Base-by-base conservation (phyloP, 1,140 invertebrate genomes). In the Elysia chlorotica region DNA sequence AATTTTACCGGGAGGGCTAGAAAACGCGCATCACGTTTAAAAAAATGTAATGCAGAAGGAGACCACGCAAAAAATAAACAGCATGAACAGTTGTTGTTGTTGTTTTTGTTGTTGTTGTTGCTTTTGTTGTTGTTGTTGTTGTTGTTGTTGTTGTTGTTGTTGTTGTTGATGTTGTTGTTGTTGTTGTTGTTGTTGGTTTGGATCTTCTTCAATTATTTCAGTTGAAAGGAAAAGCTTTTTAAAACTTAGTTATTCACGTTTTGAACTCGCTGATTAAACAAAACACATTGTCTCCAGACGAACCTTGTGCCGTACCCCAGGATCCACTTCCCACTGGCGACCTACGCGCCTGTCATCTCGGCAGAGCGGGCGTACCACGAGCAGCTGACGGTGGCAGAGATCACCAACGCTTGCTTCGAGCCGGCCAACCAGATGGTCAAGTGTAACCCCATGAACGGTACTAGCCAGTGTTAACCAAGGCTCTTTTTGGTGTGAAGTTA, bases 341-440 rank as follows among this genome's bases (percentile, higher is more conserved):
- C 78, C 23, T 81, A 83, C 65, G 78, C 81, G 21, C 82, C 82
- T 0, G 62, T 84, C 66, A 74, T 81, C 21, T 79, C 81, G 75
- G 79, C 82, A 19, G 82, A 83, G 66, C 84, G 84, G 71, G 83
- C 83, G 0, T 82, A 81, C 69, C 85, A 86, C 59, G 85, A 86
- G 74, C 84, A 86, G 75, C 62, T 85, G 65, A 79, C 80, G 0
- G 85, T 96, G 10, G 91, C 92, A 36, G 94, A 96, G 85, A 95
- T 96, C 28, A 83, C 84, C 56, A 80, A 82, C 31, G 79, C 93
- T 19, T 95, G 93, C 86, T 95, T 95, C 87, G 93, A 95, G 83
- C 92, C 93, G 33, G 91, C 92, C 78, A 95, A 95, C 89, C 94
- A 95, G 90, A 95, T 95, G 94, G 93, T 95, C n/a, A 95, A 95